Evolutionary conservation across 2,113 vertebrate genomes (phyloP).

Genomic region (Empidonax traillii): DNA sequence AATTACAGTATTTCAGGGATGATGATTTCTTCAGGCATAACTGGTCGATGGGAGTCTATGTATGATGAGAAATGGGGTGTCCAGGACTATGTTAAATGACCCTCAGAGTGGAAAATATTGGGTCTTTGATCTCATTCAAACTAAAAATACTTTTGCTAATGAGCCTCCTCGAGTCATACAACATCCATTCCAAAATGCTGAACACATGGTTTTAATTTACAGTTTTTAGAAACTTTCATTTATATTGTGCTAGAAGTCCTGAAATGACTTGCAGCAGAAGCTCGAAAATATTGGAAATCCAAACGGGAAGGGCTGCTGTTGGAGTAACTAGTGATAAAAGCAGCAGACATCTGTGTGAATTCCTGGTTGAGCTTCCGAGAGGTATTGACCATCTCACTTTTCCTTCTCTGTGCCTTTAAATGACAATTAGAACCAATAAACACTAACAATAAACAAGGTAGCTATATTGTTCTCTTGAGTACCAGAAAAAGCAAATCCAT

Average conservation of each 20-base stretch:
- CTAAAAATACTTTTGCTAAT: constrained; percentile 52
- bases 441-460: background rate
- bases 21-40: constrained; percentile 37
- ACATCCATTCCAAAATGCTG: constrained; percentile 34
- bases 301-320: background rate
- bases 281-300: constrained; percentile 15
- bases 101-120: constrained; percentile 29
- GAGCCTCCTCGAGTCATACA: constrained; percentile 30
- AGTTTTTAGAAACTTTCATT: constrained; percentile 74
- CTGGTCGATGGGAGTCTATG: background rate
- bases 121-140: constrained; percentile 51
- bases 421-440: background rate
- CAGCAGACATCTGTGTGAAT: background rate
- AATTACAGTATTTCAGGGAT: background rate
- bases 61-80: constrained; percentile 38
- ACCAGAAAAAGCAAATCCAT: background rate
- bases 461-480: background rate
- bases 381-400: background rate
- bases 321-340: background rate
- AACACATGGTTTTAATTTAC: constrained; percentile 76
- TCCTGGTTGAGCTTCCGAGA: background rate
- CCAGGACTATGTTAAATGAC: constrained; percentile 13
- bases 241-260: constrained; percentile 67
- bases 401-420: background rate
- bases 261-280: constrained; percentile 54